These are phyloP conservation scores for Octonoba sinensis DNA, from an alignment of 2,888 invertebrate genomes.

Conservation along the genomic window DNA sequence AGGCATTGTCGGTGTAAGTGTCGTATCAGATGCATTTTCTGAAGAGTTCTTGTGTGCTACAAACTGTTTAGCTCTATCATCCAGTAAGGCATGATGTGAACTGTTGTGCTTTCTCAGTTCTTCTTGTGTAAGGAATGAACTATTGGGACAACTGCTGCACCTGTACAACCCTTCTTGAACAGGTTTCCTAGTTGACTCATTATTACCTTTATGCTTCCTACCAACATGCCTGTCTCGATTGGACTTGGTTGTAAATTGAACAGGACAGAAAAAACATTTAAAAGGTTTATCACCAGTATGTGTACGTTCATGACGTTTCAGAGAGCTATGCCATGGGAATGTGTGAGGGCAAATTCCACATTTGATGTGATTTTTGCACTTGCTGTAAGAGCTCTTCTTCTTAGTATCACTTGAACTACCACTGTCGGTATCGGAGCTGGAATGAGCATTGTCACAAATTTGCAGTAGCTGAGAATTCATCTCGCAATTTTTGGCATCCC, in stretches of 20 bases:
- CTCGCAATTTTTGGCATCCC: neutral
- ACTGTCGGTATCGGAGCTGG: neutral
- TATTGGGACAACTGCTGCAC: no score
- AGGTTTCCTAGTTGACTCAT: no score
- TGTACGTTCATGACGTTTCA: slow-evolving; percentile 91
- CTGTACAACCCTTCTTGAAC: no score
- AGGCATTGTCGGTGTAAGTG: no score
- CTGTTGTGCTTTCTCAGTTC: no score
- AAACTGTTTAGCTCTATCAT: no score
- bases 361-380: slow-evolving; percentile 92
- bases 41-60: no score
- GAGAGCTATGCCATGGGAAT: slow-evolving; percentile 96
- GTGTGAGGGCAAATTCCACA: slow-evolving; percentile 89
- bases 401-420: slow-evolving; percentile 72
- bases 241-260: slow-evolving; percentile 95
- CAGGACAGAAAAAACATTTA: slow-evolving; percentile 91
- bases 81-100: no score
- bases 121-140: no score
- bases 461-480: neutral
- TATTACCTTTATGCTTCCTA: no score
- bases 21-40: no score
- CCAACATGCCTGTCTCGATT: slow-evolving; percentile 90
- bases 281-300: slow-evolving; percentile 96
- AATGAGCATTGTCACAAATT: no score
- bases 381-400: slow-evolving; percentile 94